These are phyloP conservation scores for Ericerus pela DNA, from an alignment of 1,140 invertebrate genomes.

Conservation along the genomic window DNA sequence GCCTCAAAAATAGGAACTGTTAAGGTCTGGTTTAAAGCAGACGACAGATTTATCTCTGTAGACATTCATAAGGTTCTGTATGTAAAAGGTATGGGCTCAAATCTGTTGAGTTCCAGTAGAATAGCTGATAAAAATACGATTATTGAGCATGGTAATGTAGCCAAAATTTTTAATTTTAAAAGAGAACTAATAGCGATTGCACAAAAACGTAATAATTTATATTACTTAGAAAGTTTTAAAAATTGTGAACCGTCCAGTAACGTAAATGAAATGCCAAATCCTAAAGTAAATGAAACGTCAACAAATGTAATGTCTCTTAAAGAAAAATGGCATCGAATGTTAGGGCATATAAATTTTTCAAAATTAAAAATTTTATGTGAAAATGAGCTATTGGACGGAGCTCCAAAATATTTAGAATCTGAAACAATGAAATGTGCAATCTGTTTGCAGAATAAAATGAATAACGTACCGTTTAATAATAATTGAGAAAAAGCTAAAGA, in stretches of 20 bases:
- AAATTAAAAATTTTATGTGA: conserved; percentile 19
- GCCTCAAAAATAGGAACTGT: conserved; percentile 19
- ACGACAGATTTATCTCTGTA: conserved; percentile 14
- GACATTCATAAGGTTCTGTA: conserved; percentile 19
- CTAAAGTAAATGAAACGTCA: background rate
- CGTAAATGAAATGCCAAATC: background rate
- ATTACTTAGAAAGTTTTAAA: background rate
- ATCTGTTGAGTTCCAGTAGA: too few relatives aligned
- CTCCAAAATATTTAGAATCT: background rate
- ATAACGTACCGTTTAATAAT: conserved; percentile 19
- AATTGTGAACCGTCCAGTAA: background rate
- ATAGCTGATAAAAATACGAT: too few relatives aligned
- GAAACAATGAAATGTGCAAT: conserved; percentile 17
- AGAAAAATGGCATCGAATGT: conserved; percentile 14
- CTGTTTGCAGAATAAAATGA: conserved; percentile 20
- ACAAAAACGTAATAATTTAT: too few relatives aligned
- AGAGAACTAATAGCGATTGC: too few relatives aligned
- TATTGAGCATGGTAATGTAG: conserved; percentile 17
- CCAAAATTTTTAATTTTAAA: background rate
- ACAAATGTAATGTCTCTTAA: background rate
- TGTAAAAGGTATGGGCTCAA: conserved; percentile 13
- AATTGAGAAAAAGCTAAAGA: conserved; percentile 14
- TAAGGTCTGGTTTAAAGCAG: conserved; percentile 17
- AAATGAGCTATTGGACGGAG: background rate
- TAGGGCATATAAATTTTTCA: conserved; percentile 22